Evolutionary conservation across 2,113 vertebrate species (phyloP), one percentile per base, ranked within the genome.

Genomic region (Meriones unguiculatus): DNA sequence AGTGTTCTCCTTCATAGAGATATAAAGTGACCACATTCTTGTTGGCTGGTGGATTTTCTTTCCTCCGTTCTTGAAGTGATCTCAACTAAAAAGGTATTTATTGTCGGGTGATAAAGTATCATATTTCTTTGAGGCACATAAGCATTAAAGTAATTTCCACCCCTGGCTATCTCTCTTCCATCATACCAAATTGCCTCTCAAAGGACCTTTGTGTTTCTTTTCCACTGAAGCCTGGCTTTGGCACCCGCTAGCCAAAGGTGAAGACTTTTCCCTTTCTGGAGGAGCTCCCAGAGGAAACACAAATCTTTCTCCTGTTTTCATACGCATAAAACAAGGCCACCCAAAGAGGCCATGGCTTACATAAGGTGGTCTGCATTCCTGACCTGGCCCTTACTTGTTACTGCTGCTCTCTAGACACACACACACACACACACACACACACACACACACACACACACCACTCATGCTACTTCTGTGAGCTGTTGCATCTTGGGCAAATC

Each of bases 51-150:
- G 9, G n/a, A 64, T 91, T 72, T 59, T 67, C 50, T 70, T 54
- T 90, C 94, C 64, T 90, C 67, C 72, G 67, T 57, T 65, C 95
- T 94, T 32, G 24, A 93, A 95, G 86, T 9, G 25, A 70, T 69
- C 41, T 95, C 85, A 57, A 25, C 77, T 20, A 92, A 82, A 84
- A 38, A 82, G 54, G 20, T 95, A 52, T 94, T 96, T 86, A 92
- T 90, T 72, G 85, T 65, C 57, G 96, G 88, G 64, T 89, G 64
- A 67, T 84, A 85, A 91, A 91, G 78, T 20, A 50, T 78, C 90
- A 86, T 89, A 57, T 64, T 90, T 93, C 69, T 90, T 75, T 59
- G 70, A 87, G 22, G n/a, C 50, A 89, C 62, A 8, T 70, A 85
- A 89, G 70, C 80, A 80, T 12, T 76, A 87, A 89, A 94, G 89